Evolutionary conservation across 1,140 invertebrate species (phyloP), one percentile per base, ranked within the genome.

Genomic region (Drosophila kurseongensis): DNA sequence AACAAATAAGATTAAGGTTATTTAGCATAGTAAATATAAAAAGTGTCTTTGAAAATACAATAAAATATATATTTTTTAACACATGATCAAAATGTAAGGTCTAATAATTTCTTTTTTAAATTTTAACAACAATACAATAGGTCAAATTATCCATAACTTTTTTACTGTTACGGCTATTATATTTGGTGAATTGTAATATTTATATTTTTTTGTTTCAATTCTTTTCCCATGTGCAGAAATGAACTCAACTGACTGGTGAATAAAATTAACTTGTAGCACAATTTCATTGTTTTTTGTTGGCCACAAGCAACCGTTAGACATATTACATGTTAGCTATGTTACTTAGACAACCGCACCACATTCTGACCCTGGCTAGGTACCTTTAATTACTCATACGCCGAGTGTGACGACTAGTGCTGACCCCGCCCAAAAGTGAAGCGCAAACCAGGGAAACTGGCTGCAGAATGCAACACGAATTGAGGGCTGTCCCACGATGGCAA

Each of bases 321-420:
- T 58, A 40, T 61, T 67, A 51, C 29, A 2, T 32, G 29, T 7
- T 7, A 32, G 16, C 58, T 77, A 41, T 13, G 80, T 84, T 78
- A 84, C 56, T 72, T 68, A 75, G 71, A 52, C 55, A 80, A 67
- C 78, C 77, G 58, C 80, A 83, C 45, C 75, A 60, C 75, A 45
- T 51, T 56, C 38, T 80, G 69, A 86, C 82, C 82, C 82, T 88
- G 82, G 61, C 36, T 69, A 52, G 52, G 23, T 72, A 69, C 75
- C 69, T 86, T 86, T 82, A 75, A 88, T 86, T 86, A 86, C 82
- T 57, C 81, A 80, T 80, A 84, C 80, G 80, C 61, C 80, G 59
- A 27, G 81, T 84, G 71, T 61, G 60, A 75, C 81, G 78, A 45
- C 14, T 5, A 18, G 16, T 32, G 66, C 69, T 63, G 73, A 67